A percentile compares a stretch with the other conserved stretches of the same genome.
phyloP scores from a whole-genome alignment of 2,888 invertebrate species.

The Eristalis intricaria region DNA sequence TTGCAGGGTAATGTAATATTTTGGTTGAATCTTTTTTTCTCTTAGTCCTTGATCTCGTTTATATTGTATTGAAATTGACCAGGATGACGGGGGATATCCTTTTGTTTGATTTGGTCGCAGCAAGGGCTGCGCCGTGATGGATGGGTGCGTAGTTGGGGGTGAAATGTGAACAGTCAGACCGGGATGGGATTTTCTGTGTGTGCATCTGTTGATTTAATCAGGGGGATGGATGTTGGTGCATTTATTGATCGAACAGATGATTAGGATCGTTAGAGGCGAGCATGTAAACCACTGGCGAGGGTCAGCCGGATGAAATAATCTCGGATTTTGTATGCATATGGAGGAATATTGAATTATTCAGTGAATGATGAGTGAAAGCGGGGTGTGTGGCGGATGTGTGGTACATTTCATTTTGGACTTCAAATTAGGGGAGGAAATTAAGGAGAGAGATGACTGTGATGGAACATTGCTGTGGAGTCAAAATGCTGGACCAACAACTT shows the following conservation, averaged over 20 bases:
- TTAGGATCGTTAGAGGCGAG: neutral
- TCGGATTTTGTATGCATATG: conserved; percentile 1
- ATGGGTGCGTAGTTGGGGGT: conserved; percentile 6
- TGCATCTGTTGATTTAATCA: conserved; percentile 50
- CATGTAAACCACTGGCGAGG: neutral
- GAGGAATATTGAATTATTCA: neutral
- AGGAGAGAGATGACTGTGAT: neutral
- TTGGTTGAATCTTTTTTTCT: conserved; percentile 19
- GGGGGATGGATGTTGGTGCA: neutral
- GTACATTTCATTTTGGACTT: neutral
- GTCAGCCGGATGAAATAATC: neutral
- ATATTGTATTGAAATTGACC: conserved; percentile 44
- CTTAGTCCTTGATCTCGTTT: conserved; percentile 23
- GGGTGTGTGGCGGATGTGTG: neutral
- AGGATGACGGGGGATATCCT: conserved; percentile 26
- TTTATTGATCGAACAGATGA: neutral
- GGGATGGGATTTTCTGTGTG: neutral
- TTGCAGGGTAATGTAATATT: conserved; percentile 60
- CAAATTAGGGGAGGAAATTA: neutral
- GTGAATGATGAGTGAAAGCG: neutral
- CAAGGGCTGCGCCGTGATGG: conserved; percentile 2
- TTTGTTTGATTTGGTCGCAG: conserved; percentile 17
- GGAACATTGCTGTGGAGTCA: neutral
- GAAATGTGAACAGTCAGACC: neutral
- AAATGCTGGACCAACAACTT: no score